Conservation (phyloP, 37 sponge, comb jelly and placozoan genomes). For the Sycon ciliatum region DNA sequence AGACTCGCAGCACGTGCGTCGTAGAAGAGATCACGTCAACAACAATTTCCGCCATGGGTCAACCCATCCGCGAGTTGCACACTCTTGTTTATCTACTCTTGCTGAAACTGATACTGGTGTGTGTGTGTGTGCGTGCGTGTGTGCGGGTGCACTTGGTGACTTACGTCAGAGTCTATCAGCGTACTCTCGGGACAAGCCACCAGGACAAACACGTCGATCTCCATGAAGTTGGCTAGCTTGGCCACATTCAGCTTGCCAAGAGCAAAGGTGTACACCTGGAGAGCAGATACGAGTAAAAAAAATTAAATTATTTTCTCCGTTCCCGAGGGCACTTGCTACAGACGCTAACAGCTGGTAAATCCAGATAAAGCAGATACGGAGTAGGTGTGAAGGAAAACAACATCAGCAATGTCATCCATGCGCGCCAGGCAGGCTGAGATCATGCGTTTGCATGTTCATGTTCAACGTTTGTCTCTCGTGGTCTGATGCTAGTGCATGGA, state of each 20-base stretch:
- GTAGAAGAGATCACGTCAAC: too few relatives aligned
- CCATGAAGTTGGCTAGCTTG: constrained; percentile 96
- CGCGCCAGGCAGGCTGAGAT: background rate
- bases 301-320: background rate
- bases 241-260: constrained; percentile 90
- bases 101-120: too few relatives aligned
- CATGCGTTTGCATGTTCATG: background rate
- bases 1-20: too few relatives aligned
- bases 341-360: background rate
- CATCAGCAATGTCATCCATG: background rate
- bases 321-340: background rate
- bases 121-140: background rate
- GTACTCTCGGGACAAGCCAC: constrained; percentile 88
- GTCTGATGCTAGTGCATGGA: too few relatives aligned
- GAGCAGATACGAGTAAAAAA: too few relatives aligned
- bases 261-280: constrained; percentile 78
- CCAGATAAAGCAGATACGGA: too few relatives aligned
- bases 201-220: constrained; percentile 84
- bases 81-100: too few relatives aligned
- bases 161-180: constrained; percentile 69
- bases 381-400: too few relatives aligned
- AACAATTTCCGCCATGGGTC: too few relatives aligned
- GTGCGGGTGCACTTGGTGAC: background rate
- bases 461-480: too few relatives aligned
- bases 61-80: too few relatives aligned